Evolutionary conservation across 2,797 vertebrate species (phyloP).

Genomic region (Lerista edwardsae): DNA sequence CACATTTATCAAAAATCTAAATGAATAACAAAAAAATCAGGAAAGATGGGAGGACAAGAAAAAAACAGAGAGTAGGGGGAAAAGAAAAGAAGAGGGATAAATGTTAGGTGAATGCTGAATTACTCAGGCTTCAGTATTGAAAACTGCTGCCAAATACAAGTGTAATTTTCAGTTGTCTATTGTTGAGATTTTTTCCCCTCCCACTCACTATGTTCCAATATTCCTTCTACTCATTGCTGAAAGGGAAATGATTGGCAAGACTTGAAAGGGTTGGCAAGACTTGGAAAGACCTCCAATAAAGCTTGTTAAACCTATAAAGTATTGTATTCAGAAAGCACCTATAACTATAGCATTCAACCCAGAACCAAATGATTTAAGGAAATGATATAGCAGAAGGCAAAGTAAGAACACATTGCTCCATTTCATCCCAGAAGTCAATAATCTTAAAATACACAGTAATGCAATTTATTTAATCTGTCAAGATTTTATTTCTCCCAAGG

Average conservation of each 20-base stretch:
- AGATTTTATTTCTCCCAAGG: slow-evolving; percentile 38
- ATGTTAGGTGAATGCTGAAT: background rate
- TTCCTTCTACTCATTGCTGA: background rate
- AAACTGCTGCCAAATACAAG: background rate
- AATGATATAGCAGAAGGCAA: background rate
- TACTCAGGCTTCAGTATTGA: background rate
- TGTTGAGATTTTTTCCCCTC: background rate
- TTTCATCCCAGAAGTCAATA: background rate
- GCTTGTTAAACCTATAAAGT: background rate
- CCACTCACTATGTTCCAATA: background rate
- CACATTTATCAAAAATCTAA: background rate
- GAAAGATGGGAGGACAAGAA: too few species aligned
- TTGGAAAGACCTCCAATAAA: background rate
- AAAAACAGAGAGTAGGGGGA: background rate
- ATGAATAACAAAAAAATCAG: background rate
- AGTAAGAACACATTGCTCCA: background rate
- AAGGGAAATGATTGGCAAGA: background rate
- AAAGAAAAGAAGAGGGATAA: background rate
- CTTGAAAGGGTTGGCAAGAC: too few species aligned
- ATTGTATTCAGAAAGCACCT: background rate
- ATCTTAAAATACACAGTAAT: background rate
- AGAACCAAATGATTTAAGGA: background rate
- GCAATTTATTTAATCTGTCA: slow-evolving; percentile 31
- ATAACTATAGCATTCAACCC: background rate
- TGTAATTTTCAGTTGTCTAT: background rate